phyloP scores from a whole-genome alignment of 2,113 vertebrate genomes.

The Tachysurus fulvidraco region DNA sequence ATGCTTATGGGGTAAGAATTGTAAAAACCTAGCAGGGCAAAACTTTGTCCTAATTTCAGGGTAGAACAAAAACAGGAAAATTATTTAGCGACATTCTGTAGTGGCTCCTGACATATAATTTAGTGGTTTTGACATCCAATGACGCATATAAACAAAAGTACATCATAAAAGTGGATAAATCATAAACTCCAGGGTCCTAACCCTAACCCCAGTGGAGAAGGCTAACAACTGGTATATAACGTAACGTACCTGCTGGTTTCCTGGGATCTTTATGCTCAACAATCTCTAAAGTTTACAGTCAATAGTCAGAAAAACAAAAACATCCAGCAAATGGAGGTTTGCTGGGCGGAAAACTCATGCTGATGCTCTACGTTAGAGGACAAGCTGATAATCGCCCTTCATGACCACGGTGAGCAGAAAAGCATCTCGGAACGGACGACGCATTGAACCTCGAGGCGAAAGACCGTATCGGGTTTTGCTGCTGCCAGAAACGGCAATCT shows the following conservation, averaged over 20 bases:
- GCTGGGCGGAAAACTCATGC: neutral
- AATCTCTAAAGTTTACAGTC: neutral
- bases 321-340: neutral
- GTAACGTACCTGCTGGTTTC: neutral
- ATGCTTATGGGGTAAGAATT: neutral
- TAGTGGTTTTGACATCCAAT: neutral
- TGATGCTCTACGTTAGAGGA: no score
- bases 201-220: neutral
- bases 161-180: neutral
- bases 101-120: neutral
- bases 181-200: neutral
- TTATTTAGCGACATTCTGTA: neutral
- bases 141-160: neutral
- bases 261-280: neutral
- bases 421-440: neutral
- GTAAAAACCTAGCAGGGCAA: neutral
- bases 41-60: neutral
- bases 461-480: neutral
- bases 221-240: neutral
- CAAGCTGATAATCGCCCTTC: neutral
- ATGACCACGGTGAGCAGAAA: neutral
- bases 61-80: neutral
- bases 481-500: neutral
- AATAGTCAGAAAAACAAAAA: neutral
- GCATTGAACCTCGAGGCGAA: neutral